A percentile compares a stretch with the other conserved stretches of the same genome.
phyloP scores from a whole-genome alignment of 2,888 invertebrate species.

The Pristionchus fissidentatus region DNA sequence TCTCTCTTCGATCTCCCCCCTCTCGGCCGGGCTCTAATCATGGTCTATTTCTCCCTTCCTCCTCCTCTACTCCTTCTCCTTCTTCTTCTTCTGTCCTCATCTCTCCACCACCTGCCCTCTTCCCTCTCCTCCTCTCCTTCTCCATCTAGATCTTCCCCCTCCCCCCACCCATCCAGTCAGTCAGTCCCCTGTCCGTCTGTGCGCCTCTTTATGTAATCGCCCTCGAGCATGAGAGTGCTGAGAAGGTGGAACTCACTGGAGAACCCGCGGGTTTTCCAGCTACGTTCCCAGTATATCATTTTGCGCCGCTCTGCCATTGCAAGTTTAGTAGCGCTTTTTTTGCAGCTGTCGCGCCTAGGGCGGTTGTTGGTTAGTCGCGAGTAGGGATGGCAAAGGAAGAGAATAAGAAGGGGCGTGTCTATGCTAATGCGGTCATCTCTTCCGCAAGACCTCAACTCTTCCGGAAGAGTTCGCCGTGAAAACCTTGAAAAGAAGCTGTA shows the following conservation, averaged over 20 bases:
- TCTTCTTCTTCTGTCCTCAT: conserved; percentile 25
- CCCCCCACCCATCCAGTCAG: neutral
- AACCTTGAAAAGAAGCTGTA: too few relatives aligned
- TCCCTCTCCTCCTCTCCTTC: neutral
- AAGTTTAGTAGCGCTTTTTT: neutral
- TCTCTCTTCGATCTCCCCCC: too few relatives aligned
- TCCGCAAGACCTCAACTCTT: too few relatives aligned
- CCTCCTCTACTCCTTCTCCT: conserved; percentile 2
- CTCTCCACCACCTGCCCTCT: conserved; percentile 27
- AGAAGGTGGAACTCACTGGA: neutral
- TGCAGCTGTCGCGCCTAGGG: neutral
- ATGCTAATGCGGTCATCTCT: too few relatives aligned
- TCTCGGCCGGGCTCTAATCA: neutral
- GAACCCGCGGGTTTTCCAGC: neutral
- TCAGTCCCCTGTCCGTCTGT: conserved; percentile 4
- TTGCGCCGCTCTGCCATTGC: neutral
- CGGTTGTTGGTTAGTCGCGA: too few relatives aligned
- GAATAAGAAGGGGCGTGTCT: too few relatives aligned
- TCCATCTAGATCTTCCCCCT: neutral
- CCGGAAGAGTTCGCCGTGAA: too few relatives aligned
- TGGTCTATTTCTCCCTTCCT: conserved; percentile 21
- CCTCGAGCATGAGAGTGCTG: too few relatives aligned
- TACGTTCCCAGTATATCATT: neutral
- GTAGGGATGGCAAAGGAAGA: too few relatives aligned
- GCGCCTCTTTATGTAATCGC: neutral